Evolutionary conservation across 2,888 invertebrate genomes (phyloP), one percentile per base, ranked within the genome.

Genomic region (Anagyrus pseudococci): DNA sequence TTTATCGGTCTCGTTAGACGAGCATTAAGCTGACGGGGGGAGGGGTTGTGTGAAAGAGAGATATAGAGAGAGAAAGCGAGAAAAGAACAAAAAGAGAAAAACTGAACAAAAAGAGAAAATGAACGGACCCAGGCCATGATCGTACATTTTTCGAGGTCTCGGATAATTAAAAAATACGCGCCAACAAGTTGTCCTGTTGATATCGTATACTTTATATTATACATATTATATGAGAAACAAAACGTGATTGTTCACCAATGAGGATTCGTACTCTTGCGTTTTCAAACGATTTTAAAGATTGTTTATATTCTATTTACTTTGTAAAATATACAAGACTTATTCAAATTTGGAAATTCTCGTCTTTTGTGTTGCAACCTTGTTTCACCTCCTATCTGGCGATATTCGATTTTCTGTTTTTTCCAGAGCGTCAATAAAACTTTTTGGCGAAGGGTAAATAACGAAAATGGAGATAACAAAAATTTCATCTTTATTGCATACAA

Each of bases 261-360:
- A 74, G 8, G 73, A 74, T 74, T 74, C 72, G 73, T 77, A 76
- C 75, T 74, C 74, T 78, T 79, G 74, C 73, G 77, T 79, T 79
- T 64, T 76, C 75, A 74, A 78, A 77, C 73, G 71, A 78, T 73
- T 73, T 76, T 77, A 74, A 71, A 73, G 78, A 78, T 79, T 78
- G 76, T 79, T 78, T 79, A 77, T 79, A 78, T 79, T 78, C 74
- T 75, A 76, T 77, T 79, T 78, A 78, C 78, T 79, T 79, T 78
- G 77, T 79, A 78, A 78, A 79, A 79, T 79, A 79, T 79, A 79
- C 77, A 77, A 75, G 71, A 76, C 71, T 72, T 71, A 74, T 74
- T 74, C 68, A 64, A 66, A 66, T 68, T 71, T 68, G 57, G 57
- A 67, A 64, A 57, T 23, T 19, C 17, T 13, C 47, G 20, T 44